Evolutionary conservation across 2,113 vertebrate species (phyloP), one percentile per base, ranked within the genome.

Genomic region (Erpornis zantholeuca): DNA sequence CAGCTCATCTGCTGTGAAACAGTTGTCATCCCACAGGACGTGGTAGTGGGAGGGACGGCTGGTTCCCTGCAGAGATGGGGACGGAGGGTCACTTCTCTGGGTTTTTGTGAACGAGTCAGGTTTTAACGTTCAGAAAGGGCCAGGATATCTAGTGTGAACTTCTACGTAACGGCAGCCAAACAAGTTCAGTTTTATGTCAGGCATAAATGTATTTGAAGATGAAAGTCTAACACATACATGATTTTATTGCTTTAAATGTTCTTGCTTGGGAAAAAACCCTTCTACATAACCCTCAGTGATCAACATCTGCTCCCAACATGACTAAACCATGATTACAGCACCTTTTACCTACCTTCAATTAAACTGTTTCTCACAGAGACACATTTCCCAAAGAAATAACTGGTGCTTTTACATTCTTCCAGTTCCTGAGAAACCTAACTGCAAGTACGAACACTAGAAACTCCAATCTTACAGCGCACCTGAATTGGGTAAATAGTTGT

Each of bases 11-110:
- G 99, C 99, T 36, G 99, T 99, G 88, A 99, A 99, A 91, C 99
- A 99, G 97, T 99, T 99, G 98, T 99, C 99, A 94, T 99, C 99
- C 99, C 99, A 99, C 95, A 99, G 97, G 44, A 99, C 99, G n/a
- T 99, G 99, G 96, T 99, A 99, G 98, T 99, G 99, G 78, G 99
- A 99, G 96, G 99, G 99, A 35, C 99, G 99, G 95, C 99, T 99
- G 96, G 99, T 99, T 98, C 99, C 99, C 99, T 86, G 84, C 33
- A 23, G 64, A 42, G 38, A 29, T 33, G n/a, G 54, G 54, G 3
- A 28, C 5, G n/a, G 28, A n/a, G 10, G n/a, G 73, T 86, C 64
- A 86, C 12, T 53, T 11, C 15, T 53, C 54, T 24, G 45, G 25
- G 12, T 61, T 80, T 28, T 38, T 72, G 53, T 11, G 10, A 47